Conservation (phyloP, 2,797 vertebrate genomes). For the Channallabes apus region DNA sequence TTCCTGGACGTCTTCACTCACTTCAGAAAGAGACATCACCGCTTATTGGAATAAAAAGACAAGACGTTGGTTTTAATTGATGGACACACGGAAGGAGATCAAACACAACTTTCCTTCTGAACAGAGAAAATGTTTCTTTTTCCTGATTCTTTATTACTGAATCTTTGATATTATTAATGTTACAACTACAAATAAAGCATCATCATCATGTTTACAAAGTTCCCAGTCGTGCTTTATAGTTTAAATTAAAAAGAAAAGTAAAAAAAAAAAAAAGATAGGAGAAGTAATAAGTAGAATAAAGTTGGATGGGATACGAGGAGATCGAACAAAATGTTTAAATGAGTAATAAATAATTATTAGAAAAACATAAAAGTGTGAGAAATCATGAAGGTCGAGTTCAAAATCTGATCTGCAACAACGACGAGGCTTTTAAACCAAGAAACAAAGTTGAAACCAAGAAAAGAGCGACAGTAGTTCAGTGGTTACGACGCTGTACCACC, state of each 20-base stretch:
- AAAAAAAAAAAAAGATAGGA: not conserved
- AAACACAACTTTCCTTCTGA: not conserved
- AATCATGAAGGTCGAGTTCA: not conserved
- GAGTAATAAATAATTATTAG: not conserved
- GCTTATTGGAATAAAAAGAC: not conserved
- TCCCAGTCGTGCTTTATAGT: too few species aligned
- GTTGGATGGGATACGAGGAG: too few species aligned
- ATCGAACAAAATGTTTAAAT: not conserved
- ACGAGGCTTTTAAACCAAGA: too few species aligned
- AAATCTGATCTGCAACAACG: too few species aligned
- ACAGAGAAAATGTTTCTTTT: not conserved
- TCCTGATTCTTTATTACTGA: not conserved
- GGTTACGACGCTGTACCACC: too few species aligned
- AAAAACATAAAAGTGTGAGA: not conserved
- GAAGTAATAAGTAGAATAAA: not conserved
- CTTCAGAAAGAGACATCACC: not conserved
- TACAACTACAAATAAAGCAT: not conserved
- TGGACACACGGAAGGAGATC: too few species aligned
- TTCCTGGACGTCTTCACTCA: not conserved
- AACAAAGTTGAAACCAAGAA: too few species aligned
- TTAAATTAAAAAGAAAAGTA: not conserved
- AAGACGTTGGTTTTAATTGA: not conserved
- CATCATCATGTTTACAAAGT: not conserved
- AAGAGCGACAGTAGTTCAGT: too few species aligned
- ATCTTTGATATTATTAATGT: not conserved